phyloP scores from a whole-genome alignment of 2,797 vertebrate genomes.

The Phalloptychus januarius region DNA sequence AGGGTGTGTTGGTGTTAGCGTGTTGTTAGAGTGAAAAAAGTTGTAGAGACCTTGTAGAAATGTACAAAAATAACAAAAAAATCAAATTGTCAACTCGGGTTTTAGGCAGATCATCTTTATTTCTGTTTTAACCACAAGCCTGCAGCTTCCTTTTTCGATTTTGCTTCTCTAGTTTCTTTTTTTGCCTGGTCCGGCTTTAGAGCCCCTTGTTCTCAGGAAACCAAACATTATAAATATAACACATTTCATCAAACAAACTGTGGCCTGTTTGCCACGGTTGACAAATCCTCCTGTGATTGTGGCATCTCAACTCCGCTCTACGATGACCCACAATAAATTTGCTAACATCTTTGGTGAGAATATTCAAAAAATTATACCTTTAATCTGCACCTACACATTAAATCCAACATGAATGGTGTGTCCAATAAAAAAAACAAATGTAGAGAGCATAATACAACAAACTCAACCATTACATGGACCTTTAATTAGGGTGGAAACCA shows the following conservation, averaged over 20 bases:
- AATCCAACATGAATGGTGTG: no score
- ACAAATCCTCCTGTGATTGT: no score
- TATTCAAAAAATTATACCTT: no score
- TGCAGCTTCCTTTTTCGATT: background rate
- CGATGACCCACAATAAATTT: no score
- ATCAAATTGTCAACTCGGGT: background rate
- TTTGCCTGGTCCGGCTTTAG: background rate
- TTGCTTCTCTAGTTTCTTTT: background rate
- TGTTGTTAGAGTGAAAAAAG: background rate
- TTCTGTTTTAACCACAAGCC: background rate
- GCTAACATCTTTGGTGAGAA: no score
- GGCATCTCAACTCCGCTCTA: no score
- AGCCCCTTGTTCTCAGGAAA: background rate
- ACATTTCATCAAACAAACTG: background rate
- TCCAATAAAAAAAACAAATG: no score
- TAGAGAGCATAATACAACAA: no score
- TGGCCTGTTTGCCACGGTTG: no score
- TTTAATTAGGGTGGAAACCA: background rate
- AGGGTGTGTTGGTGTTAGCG: background rate
- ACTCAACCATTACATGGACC: background rate
- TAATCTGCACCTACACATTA: no score
- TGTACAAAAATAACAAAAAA: background rate
- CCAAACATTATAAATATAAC: constrained; percentile 2
- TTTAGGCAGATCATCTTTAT: background rate
- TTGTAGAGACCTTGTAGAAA: background rate